Conservation (phyloP, 2,888 invertebrate genomes). For the Hemicrepidius hirtus region DNA sequence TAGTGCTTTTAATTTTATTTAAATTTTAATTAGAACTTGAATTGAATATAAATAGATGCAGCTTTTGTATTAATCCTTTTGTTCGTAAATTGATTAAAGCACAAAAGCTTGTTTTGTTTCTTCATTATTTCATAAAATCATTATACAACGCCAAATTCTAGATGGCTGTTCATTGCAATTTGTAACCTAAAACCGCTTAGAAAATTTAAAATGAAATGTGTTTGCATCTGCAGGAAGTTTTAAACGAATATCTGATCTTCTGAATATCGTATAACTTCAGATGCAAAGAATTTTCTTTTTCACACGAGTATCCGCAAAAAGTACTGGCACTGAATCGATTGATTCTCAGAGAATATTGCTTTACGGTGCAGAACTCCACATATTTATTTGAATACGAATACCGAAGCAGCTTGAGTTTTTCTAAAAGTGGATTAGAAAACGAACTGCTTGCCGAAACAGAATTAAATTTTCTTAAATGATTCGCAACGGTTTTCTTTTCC, state of each 20-base stretch:
- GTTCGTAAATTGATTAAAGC: too few relatives aligned
- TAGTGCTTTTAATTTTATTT: too few relatives aligned
- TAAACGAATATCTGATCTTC: conserved; percentile 30
- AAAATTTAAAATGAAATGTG: neutral
- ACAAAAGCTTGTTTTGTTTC: too few relatives aligned
- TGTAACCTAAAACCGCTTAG: neutral
- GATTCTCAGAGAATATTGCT: conserved; percentile 39
- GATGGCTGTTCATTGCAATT: neutral
- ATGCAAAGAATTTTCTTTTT: conserved; percentile 51
- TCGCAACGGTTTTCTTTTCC: neutral
- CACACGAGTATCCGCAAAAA: conserved; percentile 51
- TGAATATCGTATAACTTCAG: conserved; percentile 47
- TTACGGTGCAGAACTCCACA: conserved; percentile 39
- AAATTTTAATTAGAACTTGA: too few relatives aligned
- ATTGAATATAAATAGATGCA: too few relatives aligned
- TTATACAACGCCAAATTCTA: too few relatives aligned
- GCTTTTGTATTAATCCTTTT: too few relatives aligned
- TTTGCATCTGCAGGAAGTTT: neutral
- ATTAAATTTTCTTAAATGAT: neutral
- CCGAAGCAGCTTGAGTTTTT: conserved; percentile 30
- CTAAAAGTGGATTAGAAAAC: conserved; percentile 34
- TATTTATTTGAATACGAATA: conserved; percentile 46
- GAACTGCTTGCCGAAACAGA: conserved; percentile 10
- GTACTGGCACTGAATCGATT: conserved; percentile 40
- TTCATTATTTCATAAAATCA: too few relatives aligned